Evolutionary conservation across 2,113 vertebrate species (phyloP), one percentile per base, ranked within the genome.

Genomic region (Ranitomeya imitator): DNA sequence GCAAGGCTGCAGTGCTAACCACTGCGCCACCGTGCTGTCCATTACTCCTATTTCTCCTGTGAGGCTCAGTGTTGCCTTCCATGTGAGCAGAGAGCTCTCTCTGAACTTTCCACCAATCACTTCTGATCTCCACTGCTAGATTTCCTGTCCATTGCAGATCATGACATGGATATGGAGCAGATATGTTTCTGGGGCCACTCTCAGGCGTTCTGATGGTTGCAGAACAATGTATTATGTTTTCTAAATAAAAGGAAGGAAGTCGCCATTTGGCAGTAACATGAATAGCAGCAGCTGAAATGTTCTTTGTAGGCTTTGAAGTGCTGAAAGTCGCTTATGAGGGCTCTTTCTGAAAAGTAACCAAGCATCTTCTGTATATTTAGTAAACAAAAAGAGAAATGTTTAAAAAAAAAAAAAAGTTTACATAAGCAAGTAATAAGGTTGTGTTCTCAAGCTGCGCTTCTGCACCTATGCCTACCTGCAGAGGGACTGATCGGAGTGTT

Each of bases 181-280:
- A 60, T 88, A 9, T 86, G 82, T 79, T 15, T 45, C 18, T 86
- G 89, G 84, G 90, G 89, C 26, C 18, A 2, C 31, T 55, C 55
- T 57, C 63, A 45, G 45, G 23, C 63, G 45, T 23, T 90, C 81
- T 86, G 76, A 54, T 69, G 88, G 18, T 80, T 79, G 2, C 18
- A 67, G 14, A 52, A 60, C 13, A 54, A 23, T 71, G 63, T 55
- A 52, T 79, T 71, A 52, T 76, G 77, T 79, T 51, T 73, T 52
- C 21, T 69, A 23, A 8, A 63, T 31, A 79, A 67, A 61, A 51
- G 83, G 78, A 89, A 92, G 91, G 91, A 90, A 93, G 88, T 80
- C 81, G 76, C 55, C 16, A 65, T 88, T 92, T 93, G 93, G 77
- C 77, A 87, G 16, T 31, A 23, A 79, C 69, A 23, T 12, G 11